Evolutionary conservation across 2,113 vertebrate species (phyloP).

Genomic region (Semnornis frantzii): DNA sequence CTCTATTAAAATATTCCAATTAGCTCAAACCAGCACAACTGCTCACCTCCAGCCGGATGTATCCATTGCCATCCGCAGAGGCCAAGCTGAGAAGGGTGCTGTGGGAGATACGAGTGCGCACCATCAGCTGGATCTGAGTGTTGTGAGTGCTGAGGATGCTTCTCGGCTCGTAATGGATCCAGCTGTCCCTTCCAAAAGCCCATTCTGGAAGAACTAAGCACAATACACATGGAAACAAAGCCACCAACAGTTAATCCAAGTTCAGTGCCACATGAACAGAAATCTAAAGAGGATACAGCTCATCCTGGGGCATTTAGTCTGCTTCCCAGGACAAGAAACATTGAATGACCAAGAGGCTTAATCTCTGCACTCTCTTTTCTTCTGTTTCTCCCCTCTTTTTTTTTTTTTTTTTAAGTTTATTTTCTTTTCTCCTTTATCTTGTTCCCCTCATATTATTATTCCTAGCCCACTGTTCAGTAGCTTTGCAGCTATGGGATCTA

Average conservation of each 20-base stretch:
- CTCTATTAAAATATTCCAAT: too few species aligned
- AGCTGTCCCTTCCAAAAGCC: slow-evolving; percentile 82
- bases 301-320: background rate
- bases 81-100: slow-evolving; percentile 80
- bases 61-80: slow-evolving; percentile 71
- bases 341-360: background rate
- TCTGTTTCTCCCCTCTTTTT: background rate
- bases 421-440: background rate
- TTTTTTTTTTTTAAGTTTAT: background rate
- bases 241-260: background rate
- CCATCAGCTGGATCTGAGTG: slow-evolving; percentile 79
- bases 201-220: slow-evolving; percentile 84
- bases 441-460: background rate
- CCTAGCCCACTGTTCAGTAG: background rate
- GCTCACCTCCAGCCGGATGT: slow-evolving; percentile 82
- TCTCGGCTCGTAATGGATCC: slow-evolving; percentile 79
- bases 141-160: slow-evolving; percentile 67
- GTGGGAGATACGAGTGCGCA: slow-evolving; percentile 79
- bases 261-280: background rate
- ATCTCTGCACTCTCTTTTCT: background rate
- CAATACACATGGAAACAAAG: background rate
- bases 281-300: background rate
- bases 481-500: background rate
- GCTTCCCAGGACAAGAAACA: background rate
- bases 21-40: too few species aligned